A percentile compares a stretch with the other conserved stretches of the same genome.
phyloP scores from a whole-genome alignment of 1,140 invertebrate species.

The Tribolium madens region DNA sequence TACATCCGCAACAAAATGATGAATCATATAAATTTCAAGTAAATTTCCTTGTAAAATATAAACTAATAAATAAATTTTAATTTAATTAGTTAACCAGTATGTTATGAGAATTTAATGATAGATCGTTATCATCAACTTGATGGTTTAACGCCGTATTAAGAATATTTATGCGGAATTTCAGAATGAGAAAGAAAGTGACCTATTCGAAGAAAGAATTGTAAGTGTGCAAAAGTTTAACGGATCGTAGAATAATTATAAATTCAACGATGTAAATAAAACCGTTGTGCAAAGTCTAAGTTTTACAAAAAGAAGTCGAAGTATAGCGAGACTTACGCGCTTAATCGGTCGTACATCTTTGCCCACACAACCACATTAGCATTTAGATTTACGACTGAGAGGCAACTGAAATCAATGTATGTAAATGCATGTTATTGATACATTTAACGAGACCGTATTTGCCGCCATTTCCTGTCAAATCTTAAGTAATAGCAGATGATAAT shows the following conservation, averaged over 20 bases:
- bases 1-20: not conserved
- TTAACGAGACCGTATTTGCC: slow-evolving; percentile 37
- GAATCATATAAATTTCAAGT: not conserved
- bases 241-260: slow-evolving; percentile 27
- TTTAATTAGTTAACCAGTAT: slow-evolving; percentile 13
- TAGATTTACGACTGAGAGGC: slow-evolving; percentile 42
- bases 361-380: slow-evolving; percentile 44
- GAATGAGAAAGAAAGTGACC: not conserved
- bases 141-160: slow-evolving; percentile 10
- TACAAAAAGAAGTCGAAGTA: slow-evolving; percentile 25
- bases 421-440: slow-evolving; percentile 44
- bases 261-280: slow-evolving; percentile 16
- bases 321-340: slow-evolving; percentile 40
- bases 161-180: slow-evolving; percentile 1
- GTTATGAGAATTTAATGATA: slow-evolving; percentile 8
- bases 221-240: slow-evolving; percentile 2
- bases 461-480: slow-evolving; percentile 25
- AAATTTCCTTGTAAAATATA: not conserved
- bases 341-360: slow-evolving; percentile 43
- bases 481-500: slow-evolving; percentile 31
- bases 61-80: slow-evolving; percentile 22
- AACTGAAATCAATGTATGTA: slow-evolving; percentile 41
- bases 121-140: not conserved
- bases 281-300: slow-evolving; percentile 22
- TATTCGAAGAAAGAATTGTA: not conserved